Conservation (phyloP, 2,888 invertebrate genomes). For the Strigamia maritima region DNA sequence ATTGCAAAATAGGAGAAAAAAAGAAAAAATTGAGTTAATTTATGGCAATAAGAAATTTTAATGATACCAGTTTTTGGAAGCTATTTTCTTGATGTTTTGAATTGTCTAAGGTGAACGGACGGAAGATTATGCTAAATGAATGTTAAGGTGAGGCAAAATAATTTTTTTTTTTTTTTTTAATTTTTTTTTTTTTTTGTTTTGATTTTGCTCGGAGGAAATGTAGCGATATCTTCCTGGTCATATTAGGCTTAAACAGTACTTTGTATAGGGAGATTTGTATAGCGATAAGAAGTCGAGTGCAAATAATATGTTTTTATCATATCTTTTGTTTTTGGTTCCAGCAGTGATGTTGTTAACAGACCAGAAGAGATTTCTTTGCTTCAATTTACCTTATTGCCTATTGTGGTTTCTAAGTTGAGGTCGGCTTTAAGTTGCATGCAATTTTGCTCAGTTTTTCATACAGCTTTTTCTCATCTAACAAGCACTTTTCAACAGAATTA, state of each 20-base stretch:
- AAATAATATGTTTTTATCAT: not conserved
- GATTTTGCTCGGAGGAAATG: not conserved
- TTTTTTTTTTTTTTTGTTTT: too few relatives aligned
- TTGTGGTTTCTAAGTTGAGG: slow-evolving; percentile 10
- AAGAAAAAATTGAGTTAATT: not conserved
- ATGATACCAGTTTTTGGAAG: not conserved
- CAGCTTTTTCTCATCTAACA: not conserved
- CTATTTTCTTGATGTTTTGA: not conserved
- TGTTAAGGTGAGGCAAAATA: not conserved
- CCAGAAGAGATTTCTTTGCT: not conserved
- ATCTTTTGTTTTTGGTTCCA: not conserved
- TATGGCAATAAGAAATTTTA: not conserved
- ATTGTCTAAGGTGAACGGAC: slow-evolving; percentile 8
- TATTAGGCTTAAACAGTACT: not conserved
- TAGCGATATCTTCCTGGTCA: not conserved
- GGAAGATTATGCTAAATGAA: not conserved
- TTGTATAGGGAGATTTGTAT: not conserved
- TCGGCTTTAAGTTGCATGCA: not conserved
- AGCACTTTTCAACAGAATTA: not conserved
- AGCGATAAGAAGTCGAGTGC: not conserved
- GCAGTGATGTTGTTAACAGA: not conserved
- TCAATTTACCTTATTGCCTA: not conserved
- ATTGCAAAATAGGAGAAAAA: not conserved
- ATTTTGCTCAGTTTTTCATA: not conserved
- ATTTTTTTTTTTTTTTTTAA: not conserved